Conservation (phyloP, 2,888 invertebrate species). For the Sialis fuliginosa region DNA sequence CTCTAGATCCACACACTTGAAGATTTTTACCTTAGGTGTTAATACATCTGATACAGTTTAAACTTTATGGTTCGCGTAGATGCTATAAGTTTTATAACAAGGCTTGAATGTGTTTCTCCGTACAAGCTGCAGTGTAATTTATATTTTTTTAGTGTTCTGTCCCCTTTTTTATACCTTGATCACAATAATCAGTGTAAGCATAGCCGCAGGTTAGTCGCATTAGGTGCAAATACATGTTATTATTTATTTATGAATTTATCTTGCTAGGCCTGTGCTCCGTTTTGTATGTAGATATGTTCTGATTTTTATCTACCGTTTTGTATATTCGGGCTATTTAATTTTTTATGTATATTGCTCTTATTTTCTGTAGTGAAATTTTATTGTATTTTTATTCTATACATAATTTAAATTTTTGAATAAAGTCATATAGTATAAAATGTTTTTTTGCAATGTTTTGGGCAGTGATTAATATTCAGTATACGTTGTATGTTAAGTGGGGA, state of each 20-base stretch:
- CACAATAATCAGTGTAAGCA: conserved; percentile 1
- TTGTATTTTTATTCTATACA: no score
- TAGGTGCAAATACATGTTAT: conserved; percentile 6
- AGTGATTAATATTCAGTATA: no score
- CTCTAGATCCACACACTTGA: not conserved
- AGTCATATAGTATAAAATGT: no score
- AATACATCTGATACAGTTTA: conserved; percentile 2
- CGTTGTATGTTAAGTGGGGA: no score
- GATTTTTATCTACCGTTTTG: no score
- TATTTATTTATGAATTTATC: conserved; percentile 5
- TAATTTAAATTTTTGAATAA: no score
- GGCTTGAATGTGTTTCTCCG: no score
- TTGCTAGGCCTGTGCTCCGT: not conserved
- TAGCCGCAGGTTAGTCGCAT: not conserved
- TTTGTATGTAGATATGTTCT: not conserved
- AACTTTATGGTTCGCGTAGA: not conserved
- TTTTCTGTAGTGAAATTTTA: no score
- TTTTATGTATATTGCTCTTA: no score
- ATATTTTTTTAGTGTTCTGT: not conserved
- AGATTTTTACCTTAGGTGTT: conserved; percentile 1
- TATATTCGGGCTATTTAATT: no score
- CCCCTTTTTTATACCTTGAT: conserved; percentile 2
- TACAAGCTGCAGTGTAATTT: not conserved
- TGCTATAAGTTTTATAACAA: not conserved
- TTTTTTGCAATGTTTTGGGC: no score